Evolutionary conservation across 2,797 vertebrate species (phyloP), one percentile per base, ranked within the genome.

Genomic region (Phataginus tetradactyla): DNA sequence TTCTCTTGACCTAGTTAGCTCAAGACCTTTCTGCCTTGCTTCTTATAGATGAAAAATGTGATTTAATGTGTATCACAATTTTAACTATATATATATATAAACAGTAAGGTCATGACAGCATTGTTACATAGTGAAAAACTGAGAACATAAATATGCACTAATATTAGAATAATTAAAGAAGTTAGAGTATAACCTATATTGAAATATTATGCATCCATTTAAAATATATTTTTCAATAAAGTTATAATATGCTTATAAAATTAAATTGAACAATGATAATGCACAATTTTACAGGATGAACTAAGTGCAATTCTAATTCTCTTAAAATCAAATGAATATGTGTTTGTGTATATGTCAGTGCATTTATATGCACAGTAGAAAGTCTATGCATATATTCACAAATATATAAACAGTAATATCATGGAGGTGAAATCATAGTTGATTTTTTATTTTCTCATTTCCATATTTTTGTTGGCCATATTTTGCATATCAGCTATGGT

Each of bases 121-220:
- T 10, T 49, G 42, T 49, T 39, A 37, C 18, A 59, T 42, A 66
- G 42, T 66, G 39, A 89, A 75, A 95, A 93, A 64, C 39, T 72
- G 17, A 72, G 90, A 91, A 64, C 55, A 89, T 95, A 84, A 97
- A 89, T 88, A 75, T 37, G 11, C 25, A n/a, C 13, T 93, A 61
- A 86, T 77, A 66, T 83, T 72, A 23, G 15, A 59, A 89, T 66
- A 81, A 88, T 79, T 84, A 55, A 59, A 77, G 27, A 75, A 88
- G 11, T 61, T 37, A 72, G 12, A 42, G 9, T 53, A 55, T 71
- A 93, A 81, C 18, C 18, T 69, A 72, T 11, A 1, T 55, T 86
- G 27, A 4, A 39, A 34, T 91, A 81, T 51, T 74, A 74, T 29
- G 3, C 17, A 90, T 84, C 34, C 45, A 27, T 39, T 74, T 57